phyloP scores from a whole-genome alignment of 2,113 vertebrate species.

The Nothoprocta pentlandii region DNA sequence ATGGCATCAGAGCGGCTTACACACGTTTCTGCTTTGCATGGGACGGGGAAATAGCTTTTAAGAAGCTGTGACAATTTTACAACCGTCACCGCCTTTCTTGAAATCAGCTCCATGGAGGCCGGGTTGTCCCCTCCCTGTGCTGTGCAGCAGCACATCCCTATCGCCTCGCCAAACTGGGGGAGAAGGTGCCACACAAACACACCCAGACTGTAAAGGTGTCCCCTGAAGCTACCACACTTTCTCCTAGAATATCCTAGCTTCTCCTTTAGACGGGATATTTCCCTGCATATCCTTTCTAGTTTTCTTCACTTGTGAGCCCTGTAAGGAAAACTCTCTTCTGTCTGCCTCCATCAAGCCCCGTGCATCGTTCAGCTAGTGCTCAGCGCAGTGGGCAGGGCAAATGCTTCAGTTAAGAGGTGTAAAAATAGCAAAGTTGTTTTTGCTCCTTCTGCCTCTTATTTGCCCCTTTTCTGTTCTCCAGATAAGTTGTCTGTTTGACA shows the following conservation, averaged over 20 bases:
- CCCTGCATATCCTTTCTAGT: neutral
- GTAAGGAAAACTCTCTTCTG: neutral
- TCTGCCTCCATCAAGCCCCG: neutral
- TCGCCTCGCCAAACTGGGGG: neutral
- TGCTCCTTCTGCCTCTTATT: neutral
- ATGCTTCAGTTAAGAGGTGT: neutral
- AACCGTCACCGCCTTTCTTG: neutral
- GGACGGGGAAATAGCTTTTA: slow-evolving; percentile 6
- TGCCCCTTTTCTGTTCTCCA: neutral
- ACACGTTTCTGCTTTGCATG: neutral
- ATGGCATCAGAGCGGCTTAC: neutral
- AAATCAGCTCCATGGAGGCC: neutral
- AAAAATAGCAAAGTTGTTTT: neutral
- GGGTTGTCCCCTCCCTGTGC: neutral
- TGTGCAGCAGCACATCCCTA: neutral
- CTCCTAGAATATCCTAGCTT: neutral
- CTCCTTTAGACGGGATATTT: neutral
- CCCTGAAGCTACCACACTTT: neutral
- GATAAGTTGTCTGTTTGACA: neutral
- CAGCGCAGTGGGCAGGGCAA: neutral
- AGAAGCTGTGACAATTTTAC: neutral
- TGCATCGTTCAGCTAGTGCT: neutral
- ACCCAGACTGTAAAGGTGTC: neutral
- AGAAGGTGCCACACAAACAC: neutral
- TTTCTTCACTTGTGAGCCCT: neutral